Conservation (phyloP, 2,888 invertebrate species). For the Clivina fossor region DNA sequence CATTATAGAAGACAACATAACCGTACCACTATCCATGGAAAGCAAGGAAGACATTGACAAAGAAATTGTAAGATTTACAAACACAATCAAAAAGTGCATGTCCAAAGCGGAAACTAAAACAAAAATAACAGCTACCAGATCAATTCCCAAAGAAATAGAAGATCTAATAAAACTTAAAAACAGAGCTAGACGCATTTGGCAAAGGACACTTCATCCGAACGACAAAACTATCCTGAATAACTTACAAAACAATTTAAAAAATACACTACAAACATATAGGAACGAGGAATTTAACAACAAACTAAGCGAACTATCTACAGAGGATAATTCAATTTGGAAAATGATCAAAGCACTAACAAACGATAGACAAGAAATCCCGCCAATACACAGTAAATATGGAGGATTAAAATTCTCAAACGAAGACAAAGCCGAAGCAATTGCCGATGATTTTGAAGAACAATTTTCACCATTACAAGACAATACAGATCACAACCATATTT, state of each 20-base stretch:
- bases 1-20: background rate
- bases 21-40: too few relatives aligned
- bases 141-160: background rate
- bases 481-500: too few relatives aligned
- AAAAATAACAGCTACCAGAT: too few relatives aligned
- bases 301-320: constrained; percentile 3
- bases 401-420: constrained; percentile 17
- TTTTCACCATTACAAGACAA: constrained; percentile 11
- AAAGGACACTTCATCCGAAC: background rate
- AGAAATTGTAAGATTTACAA: too few relatives aligned
- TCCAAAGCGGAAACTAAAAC: too few relatives aligned
- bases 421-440: constrained; percentile 23
- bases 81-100: too few relatives aligned
- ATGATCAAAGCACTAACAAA: constrained; percentile 12
- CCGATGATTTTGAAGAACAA: constrained; percentile 16
- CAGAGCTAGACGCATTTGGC: constrained; percentile 1
- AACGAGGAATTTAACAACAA: constrained; percentile 1
- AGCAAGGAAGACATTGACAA: too few relatives aligned
- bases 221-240: background rate
- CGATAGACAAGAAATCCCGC: background rate
- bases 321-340: constrained; percentile 14
- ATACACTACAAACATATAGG: background rate
- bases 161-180: background rate
- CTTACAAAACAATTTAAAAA: background rate
- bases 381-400: constrained; percentile 17